A percentile compares a stretch with the other conserved stretches of the same genome.
Evolutionary conservation across 53 echinoderm and acorn worm genomes (phyloP).

Genomic region (Actinopyga echinites): DNA sequence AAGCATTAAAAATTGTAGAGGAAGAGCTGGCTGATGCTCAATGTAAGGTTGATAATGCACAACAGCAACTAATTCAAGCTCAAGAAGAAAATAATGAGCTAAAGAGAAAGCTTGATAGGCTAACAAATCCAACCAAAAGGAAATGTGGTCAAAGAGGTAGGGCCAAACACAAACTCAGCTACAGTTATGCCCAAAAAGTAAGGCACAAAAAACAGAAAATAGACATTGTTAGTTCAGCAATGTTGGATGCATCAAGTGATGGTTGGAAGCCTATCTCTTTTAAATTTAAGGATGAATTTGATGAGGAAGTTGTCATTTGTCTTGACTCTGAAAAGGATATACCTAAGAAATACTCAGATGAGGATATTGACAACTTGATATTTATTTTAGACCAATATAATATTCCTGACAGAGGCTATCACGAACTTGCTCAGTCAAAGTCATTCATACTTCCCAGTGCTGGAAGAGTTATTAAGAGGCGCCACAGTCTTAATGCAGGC

Average conservation of each 20-base stretch:
- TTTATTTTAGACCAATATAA: constrained; percentile 53
- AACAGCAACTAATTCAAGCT: not conserved
- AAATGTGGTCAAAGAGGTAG: constrained; percentile 8
- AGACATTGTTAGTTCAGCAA: not conserved
- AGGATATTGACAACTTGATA: constrained; percentile 48
- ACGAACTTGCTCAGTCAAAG: constrained; percentile 32
- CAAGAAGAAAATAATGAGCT: constrained; percentile 1
- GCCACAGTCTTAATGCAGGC: constrained; percentile 24
- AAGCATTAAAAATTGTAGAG: no score
- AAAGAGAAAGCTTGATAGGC: constrained; percentile 24
- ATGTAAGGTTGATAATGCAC: no score
- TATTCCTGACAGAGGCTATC: constrained; percentile 51
- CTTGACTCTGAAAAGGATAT: constrained; percentile 4
- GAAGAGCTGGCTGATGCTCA: no score
- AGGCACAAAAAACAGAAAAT: constrained; percentile 17
- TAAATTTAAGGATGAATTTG: constrained; percentile 32
- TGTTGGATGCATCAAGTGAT: constrained; percentile 6
- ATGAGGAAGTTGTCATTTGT: constrained; percentile 14
- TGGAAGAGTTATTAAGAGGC: constrained; percentile 18
- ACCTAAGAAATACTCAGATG: constrained; percentile 14
- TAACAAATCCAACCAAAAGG: constrained; percentile 3
- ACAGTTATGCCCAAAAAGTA: constrained; percentile 22
- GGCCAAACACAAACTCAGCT: constrained; percentile 15
- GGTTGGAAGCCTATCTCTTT: constrained; percentile 35
- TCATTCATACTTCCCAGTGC: constrained; percentile 9